Base-by-base conservation (phyloP, 2,888 invertebrate genomes). In the Craniophora ligustri region DNA sequence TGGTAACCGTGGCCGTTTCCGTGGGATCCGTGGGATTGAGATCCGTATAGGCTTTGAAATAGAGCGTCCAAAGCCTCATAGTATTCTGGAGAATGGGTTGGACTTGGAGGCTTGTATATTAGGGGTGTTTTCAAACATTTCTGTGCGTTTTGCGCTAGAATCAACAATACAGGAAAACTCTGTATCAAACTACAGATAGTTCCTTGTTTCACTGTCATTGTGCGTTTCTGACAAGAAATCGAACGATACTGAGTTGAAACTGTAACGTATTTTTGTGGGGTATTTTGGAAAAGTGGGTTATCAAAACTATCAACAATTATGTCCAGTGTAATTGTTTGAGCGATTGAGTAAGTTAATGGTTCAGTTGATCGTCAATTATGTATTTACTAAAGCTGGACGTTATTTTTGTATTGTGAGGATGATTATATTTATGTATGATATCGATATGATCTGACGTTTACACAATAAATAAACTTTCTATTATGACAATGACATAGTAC, bases 11-110 rank as follows among this genome's bases (percentile, higher is more conserved):
- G 51, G 0, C 61, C 47, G n/a, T 14, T 8, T 4, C 58, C 57
- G 7, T 74, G 67, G 28, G 67, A 62, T 2, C 68, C 72, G 3
- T 70, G 55, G 8, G 54, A 63, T 35, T 66, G 76, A 18, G 85
- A 79, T 0, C 80, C 82, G 26, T 85, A 84, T 2, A 90, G 14
- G 5, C 72, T 79, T 11, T 91, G 88, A 15, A 92, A 81, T 6
- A 92, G 41, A 0, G 85, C 84, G 26, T 92, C 91, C n/a, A 91
- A 73, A 0, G 92, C 92, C 34, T 88, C 88, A 42, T 92, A 92
- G 28, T 91, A 92, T 26, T 92, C 92, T 0, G 93, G 91, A 0
- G 92, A 80, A 6, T 85, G 89, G 0, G 92, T 92, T 0, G 93
- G 89, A 0, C 66, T 74, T 0, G 93, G 93, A 0, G 91, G 93